Conservation (phyloP, 1,140 invertebrate species). For the Diabrotica virgifera region DNA sequence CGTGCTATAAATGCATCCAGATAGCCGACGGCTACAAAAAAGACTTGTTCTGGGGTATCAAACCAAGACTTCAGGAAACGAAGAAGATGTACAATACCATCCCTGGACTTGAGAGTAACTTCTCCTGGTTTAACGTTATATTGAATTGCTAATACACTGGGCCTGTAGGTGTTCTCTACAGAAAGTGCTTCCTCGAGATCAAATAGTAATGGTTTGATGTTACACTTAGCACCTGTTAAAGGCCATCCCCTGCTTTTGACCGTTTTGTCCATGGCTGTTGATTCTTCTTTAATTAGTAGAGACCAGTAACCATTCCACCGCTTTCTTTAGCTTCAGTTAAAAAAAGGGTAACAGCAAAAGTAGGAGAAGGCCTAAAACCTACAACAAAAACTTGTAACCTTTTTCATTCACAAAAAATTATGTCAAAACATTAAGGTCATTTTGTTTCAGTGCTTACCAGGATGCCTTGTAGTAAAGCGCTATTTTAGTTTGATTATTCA, state of each 20-base stretch:
- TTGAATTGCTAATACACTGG: conserved; percentile 29
- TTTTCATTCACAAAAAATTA: conserved; percentile 4
- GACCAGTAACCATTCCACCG: conserved; percentile 31
- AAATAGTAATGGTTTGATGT: conserved; percentile 31
- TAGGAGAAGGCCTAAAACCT: conserved; percentile 39
- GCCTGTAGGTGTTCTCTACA: conserved; percentile 29
- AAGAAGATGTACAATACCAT: conserved; percentile 30
- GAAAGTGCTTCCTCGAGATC: conserved; percentile 34
- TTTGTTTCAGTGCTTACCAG: conserved; percentile 5
- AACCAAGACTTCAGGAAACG: conserved; percentile 34
- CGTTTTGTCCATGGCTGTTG: conserved; percentile 26
- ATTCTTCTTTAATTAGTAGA: conserved; percentile 19
- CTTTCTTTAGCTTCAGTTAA: conserved; percentile 20
- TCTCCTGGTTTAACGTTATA: conserved; percentile 31
- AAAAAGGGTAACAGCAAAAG: conserved; percentile 36
- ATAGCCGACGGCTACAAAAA: conserved; percentile 32
- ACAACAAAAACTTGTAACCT: conserved; percentile 19
- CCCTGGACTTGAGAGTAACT: conserved; percentile 30
- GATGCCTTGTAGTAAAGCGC: conserved; percentile 6
- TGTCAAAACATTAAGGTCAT: not conserved
- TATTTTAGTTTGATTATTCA: conserved; percentile 15
- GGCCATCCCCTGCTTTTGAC: conserved; percentile 39
- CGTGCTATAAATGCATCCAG: conserved; percentile 33
- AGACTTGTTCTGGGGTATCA: conserved; percentile 31
- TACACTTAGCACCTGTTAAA: conserved; percentile 32